Evolutionary conservation across 2,113 vertebrate species (phyloP), one percentile per base, ranked within the genome.

Genomic region (Ursus arctos): DNA sequence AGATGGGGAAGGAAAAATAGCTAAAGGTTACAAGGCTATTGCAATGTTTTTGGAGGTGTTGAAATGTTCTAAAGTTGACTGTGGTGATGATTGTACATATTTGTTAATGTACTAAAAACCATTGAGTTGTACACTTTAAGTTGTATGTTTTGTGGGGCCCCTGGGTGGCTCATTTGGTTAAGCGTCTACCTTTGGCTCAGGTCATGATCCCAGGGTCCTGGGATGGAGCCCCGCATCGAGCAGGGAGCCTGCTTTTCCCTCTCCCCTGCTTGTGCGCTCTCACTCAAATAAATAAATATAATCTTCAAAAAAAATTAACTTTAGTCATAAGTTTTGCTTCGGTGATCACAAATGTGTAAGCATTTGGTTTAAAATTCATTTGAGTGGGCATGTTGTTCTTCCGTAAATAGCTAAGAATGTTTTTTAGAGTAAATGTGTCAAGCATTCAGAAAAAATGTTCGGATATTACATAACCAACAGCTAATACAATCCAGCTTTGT

Each of bases 401-500:
- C 74, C 76, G 86, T 83, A 95, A 83, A 83, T n/a, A 65, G 47
- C n/a, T 51, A 65, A 89, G 65, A 12, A 28, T 84, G 16, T 74
- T 88, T 88, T 92, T n/a, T 36, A 71, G 47, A 90, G 65, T 59
- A 90, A 83, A 90, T 21, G 69, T 90, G 79, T 95, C n/a, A 76
- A 82, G 21, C n/a, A 53, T 82, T 90, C 86, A 76, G 76, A 74
- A 81, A 67, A 40, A 79, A 61, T 81, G 16, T 33, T 81, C 76
- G 69, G 61, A 71, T 82, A 83, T 72, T 95, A 90, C 43, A 83
- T 90, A 90, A 95, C 79, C 55, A 83, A 76, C 47, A 76, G 77
- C 49, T 16, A 74, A 63, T 81, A 89, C 55, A 76, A 90, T 76
- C 87, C 79, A 65, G 49, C 65, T 83, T 83, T 76, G 67, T 76